Evolutionary conservation across 1,140 invertebrate genomes (phyloP), one percentile per base, ranked within the genome.

Genomic region (Linepithema humile): DNA sequence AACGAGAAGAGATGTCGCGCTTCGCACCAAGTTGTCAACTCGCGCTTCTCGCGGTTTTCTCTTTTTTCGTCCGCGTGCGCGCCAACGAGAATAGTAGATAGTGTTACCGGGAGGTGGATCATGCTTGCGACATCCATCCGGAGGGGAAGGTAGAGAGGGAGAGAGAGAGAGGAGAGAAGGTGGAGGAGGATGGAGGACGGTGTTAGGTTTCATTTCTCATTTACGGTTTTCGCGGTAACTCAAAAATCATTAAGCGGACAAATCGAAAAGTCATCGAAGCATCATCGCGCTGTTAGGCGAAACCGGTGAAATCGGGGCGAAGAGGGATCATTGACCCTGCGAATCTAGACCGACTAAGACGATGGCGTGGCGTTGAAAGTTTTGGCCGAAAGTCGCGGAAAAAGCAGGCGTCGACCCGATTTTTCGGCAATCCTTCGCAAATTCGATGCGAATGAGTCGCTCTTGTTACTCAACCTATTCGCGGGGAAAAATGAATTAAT

Each of bases 301-400:
- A 88, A 88, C 74, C 73, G 83, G 87, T 88, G 87, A 88, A 88
- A 88, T 88, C 87, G 72, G 45, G 65, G 64, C 74, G 83, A 57
- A 10, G n/a, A 77, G 17, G 72, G 87, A 88, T 85, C 87, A 55
- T 85, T 88, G 86, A 88, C 87, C 86, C 70, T 48, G 45, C 38
- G 32, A 32, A 85, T 88, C 65, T 32, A 53, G 53, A 85, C 48
- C 26, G 74, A 60, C 86, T 88, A 88, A 83, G 70, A 85, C 69
- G 20, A 60, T 10, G 7, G 26, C 64, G 53, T 0, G 17, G 12
- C 23, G 74, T 87, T 53, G 86, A 87, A 87, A 87, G 86, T 87
- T 87, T 86, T 82, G 55, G 64, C 60, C 57, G 75, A 70, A 80
- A 72, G 60, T 87, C 45, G 48, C 69, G 69, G 55, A 87, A 88